Conservation (phyloP, 2,113 vertebrate genomes). For the Labrus mixtus region DNA sequence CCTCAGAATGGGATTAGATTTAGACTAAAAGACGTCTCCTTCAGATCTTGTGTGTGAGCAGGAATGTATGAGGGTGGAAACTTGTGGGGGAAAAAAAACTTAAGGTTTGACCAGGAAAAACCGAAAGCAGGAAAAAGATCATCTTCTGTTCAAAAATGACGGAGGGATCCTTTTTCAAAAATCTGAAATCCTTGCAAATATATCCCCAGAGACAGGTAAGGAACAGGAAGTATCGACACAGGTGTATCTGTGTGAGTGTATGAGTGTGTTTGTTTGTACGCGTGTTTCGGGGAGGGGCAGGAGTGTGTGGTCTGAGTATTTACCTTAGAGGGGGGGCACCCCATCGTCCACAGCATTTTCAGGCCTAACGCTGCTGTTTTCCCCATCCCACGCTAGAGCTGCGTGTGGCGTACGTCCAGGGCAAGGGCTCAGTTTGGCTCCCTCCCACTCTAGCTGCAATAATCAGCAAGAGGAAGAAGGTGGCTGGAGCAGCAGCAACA, state of each 20-base stretch:
- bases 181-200: constrained; percentile 45
- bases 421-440: constrained; percentile 84
- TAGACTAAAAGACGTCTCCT: constrained; percentile 59
- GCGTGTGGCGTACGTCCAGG: constrained; percentile 84
- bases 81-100: neutral
- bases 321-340: constrained; percentile 84
- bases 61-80: constrained; percentile 71
- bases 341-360: constrained; percentile 85
- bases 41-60: constrained; percentile 45
- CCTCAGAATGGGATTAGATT: constrained; percentile 44
- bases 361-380: constrained; percentile 85
- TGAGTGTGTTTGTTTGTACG: constrained; percentile 54
- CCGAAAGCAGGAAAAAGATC: constrained; percentile 19
- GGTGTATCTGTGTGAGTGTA: constrained; percentile 34
- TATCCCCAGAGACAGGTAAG: constrained; percentile 53
- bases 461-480: constrained; percentile 88
- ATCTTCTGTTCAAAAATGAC: constrained; percentile 32
- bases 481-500: constrained; percentile 88
- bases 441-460: constrained; percentile 88
- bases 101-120: constrained; percentile 27
- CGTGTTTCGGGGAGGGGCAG: constrained; percentile 72
- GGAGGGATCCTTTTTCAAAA: constrained; percentile 38
- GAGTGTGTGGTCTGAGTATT: constrained; percentile 85
- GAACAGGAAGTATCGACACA: constrained; percentile 34
- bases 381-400: constrained; percentile 85